Conservation (phyloP, 2,888 invertebrate genomes). For the Limnephilus auricula region DNA sequence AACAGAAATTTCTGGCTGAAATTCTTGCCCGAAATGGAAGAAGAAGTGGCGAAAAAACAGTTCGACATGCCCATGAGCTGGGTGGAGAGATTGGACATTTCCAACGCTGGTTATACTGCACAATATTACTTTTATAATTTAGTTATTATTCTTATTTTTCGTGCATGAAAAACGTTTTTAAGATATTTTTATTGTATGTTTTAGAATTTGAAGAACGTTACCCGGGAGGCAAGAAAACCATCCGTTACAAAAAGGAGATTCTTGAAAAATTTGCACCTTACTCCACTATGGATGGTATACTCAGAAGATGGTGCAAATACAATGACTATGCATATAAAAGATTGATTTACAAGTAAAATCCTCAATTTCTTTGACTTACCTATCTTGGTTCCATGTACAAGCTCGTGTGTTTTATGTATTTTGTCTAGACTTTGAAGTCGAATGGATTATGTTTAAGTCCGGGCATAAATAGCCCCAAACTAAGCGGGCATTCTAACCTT, state of each 20-base stretch:
- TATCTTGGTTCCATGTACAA: not conserved
- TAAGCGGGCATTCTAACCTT: no score
- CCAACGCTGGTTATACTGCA: constrained; percentile 74
- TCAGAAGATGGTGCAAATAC: constrained; percentile 80
- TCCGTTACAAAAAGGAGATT: constrained; percentile 85
- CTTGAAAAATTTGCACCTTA: constrained; percentile 89
- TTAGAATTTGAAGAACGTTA: constrained; percentile 83
- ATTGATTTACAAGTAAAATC: constrained; percentile 19
- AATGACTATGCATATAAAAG: constrained; percentile 78
- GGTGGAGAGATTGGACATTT: constrained; percentile 83
- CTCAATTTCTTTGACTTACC: not conserved
- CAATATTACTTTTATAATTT: constrained; percentile 9
- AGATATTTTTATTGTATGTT: constrained; percentile 48
- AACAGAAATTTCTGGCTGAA: constrained; percentile 84
- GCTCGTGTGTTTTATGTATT: not conserved
- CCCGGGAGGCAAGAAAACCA: constrained; percentile 83
- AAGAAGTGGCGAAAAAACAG: constrained; percentile 83
- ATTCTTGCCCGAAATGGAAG: constrained; percentile 82
- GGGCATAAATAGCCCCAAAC: no score
- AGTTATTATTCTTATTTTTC: not conserved
- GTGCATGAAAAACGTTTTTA: constrained; percentile 4
- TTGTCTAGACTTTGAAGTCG: constrained; percentile 67
- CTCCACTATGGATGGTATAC: constrained; percentile 84
- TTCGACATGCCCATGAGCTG: constrained; percentile 87
- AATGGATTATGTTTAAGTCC: no score